Conservation (phyloP, 2,113 vertebrate genomes). For the Boulengeromyrus knoepffleri region DNA sequence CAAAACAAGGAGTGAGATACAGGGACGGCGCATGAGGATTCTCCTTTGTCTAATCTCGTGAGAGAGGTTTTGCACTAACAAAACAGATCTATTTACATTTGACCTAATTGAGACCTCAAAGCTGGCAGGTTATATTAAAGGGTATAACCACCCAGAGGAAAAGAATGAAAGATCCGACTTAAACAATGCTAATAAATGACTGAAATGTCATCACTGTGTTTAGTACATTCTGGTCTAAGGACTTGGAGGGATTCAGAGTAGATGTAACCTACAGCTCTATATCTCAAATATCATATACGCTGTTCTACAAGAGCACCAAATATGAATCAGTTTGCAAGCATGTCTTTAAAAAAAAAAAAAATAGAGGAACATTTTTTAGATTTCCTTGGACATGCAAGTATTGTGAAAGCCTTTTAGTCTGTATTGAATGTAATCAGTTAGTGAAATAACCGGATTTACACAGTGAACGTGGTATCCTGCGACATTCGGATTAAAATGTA, state of each 20-base stretch:
- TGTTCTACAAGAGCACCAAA: neutral
- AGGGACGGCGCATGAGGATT: neutral
- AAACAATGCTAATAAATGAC: neutral
- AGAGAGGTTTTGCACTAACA: neutral
- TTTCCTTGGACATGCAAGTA: neutral
- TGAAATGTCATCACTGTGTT: neutral
- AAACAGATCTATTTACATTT: neutral
- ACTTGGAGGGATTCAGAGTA: neutral
- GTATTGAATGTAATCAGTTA: neutral
- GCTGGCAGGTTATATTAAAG: neutral
- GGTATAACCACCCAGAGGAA: neutral
- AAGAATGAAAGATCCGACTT: neutral
- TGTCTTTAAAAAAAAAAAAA: neutral
- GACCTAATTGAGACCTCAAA: neutral
- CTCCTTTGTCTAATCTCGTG: no score
- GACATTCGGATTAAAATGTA: neutral
- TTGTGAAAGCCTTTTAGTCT: neutral
- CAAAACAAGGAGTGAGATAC: neutral
- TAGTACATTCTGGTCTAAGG: neutral
- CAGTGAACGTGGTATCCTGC: neutral
- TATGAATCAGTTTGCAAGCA: neutral
- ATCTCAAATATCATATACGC: neutral
- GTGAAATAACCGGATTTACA: neutral
- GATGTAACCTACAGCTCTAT: neutral
- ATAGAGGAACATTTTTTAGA: neutral